phyloP scores from a whole-genome alignment of 2,888 invertebrate genomes.

The Quadriops clusia region DNA sequence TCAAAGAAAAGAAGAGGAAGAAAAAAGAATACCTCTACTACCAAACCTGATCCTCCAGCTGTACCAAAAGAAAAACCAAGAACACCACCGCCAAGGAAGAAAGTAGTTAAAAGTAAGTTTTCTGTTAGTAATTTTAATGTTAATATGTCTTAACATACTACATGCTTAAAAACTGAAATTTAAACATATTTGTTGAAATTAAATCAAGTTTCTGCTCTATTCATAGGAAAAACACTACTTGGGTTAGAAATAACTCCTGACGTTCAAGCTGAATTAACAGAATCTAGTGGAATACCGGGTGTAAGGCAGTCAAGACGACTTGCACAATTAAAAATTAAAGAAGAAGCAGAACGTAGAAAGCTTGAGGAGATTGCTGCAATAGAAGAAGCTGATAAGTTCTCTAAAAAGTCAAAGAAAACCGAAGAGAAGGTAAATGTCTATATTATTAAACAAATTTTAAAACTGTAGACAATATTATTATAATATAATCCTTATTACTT shows the following conservation, averaged over 20 bases:
- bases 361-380: constrained; percentile 65
- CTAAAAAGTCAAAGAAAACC: constrained; percentile 30
- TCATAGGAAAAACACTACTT: constrained; percentile 26
- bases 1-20: constrained; percentile 13
- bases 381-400: constrained; percentile 45
- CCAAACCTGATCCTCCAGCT: constrained; percentile 2
- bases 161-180: no score
- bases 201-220: constrained; percentile 1
- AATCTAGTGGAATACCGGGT: constrained; percentile 40
- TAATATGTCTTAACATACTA: no score
- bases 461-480: constrained; percentile 27
- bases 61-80: constrained; percentile 9
- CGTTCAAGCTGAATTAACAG: constrained; percentile 20
- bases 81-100: no score
- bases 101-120: no score
- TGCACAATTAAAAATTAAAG: constrained; percentile 76
- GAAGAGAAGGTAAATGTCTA: constrained; percentile 23
- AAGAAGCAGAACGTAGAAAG: constrained; percentile 67
- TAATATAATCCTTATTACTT: not conserved
- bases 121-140: no score
- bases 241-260: constrained; percentile 40
- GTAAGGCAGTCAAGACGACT: constrained; percentile 75
- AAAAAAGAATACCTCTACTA: no score
- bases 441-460: constrained; percentile 14
- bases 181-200: constrained; percentile 1